These are phyloP conservation scores for Luidia sarsii DNA, from an alignment of 53 echinoderm and acorn worm species.

Conservation along the genomic window DNA sequence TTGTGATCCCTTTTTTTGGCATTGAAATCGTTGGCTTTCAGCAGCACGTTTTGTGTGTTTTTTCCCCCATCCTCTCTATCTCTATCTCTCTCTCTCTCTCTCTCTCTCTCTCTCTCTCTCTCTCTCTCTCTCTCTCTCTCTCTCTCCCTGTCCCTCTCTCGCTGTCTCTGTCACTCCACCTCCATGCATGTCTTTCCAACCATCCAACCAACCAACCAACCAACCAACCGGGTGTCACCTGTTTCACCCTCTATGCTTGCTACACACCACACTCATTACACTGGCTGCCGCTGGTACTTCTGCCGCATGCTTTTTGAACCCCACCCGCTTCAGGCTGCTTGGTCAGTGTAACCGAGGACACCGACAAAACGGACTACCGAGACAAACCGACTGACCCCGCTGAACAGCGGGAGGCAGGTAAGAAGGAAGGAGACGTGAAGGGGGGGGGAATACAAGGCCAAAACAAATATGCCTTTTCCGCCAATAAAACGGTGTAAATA, in stretches of 20 bases:
- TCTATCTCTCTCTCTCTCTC: conserved; percentile 27
- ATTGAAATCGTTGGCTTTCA: conserved; percentile 36
- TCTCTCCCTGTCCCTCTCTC: no score
- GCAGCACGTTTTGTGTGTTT: conserved; percentile 42
- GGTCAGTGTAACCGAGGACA: conserved; percentile 33
- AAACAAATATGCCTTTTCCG: no score
- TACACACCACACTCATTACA: conserved; percentile 50
- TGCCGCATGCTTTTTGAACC: conserved; percentile 15
- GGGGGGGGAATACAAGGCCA: no score
- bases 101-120: conserved; percentile 15
- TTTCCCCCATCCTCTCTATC: conserved; percentile 4
- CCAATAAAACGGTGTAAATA: no score
- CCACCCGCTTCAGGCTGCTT: conserved; percentile 25
- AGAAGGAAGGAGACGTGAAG: background rate
- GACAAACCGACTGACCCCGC: conserved; percentile 30
- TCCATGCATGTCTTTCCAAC: conserved; percentile 57
- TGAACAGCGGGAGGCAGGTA: conserved; percentile 38
- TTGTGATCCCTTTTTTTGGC: conserved; percentile 35
- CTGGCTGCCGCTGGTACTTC: conserved; percentile 52
- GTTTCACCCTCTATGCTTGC: conserved; percentile 28
- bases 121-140: conserved; percentile 7
- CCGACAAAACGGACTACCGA: conserved; percentile 31
- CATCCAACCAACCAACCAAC: conserved; percentile 25
- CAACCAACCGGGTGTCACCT: conserved; percentile 24
- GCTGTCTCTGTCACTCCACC: conserved; percentile 38